phyloP scores from a whole-genome alignment of 2,888 invertebrate genomes.

The Troides aeacus region DNA sequence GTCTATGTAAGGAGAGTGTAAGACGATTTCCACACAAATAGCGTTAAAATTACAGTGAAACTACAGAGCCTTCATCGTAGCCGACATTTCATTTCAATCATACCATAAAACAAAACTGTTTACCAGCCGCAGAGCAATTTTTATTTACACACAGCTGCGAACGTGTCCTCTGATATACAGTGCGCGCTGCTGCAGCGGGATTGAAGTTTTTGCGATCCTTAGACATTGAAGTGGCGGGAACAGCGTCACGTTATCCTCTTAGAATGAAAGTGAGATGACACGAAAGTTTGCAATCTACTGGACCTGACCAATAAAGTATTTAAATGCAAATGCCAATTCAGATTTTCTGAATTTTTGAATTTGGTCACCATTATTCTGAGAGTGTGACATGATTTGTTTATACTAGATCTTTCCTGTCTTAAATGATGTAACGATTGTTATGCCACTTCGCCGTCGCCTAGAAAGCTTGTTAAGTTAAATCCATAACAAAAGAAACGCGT shows the following conservation, averaged over 20 bases:
- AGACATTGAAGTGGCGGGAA: background rate
- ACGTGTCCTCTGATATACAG: constrained; percentile 28
- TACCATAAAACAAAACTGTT: constrained; percentile 37
- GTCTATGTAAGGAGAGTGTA: constrained; percentile 16
- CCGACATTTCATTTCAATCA: constrained; percentile 14
- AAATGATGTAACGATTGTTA: background rate
- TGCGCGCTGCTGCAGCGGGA: constrained; percentile 5
- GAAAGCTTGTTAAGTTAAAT: background rate
- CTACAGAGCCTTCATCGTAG: constrained; percentile 14
- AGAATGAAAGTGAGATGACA: too few species aligned
- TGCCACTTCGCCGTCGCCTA: background rate
- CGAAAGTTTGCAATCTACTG: too few species aligned
- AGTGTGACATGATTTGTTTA: background rate
- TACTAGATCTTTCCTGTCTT: background rate
- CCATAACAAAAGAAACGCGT: background rate
- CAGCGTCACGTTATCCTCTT: background rate
- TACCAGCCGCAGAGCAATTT: constrained; percentile 40
- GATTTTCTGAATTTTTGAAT: too few species aligned
- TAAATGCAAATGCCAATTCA: too few species aligned
- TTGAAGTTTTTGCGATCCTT: background rate
- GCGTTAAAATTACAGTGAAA: constrained; percentile 29
- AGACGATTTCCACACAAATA: constrained; percentile 30
- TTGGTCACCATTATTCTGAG: too few species aligned
- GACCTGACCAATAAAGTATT: too few species aligned
- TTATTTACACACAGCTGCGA: constrained; percentile 49